These are phyloP conservation scores for Mechanitis messenoides DNA, from an alignment of 2,888 invertebrate species.

Conservation along the genomic window DNA sequence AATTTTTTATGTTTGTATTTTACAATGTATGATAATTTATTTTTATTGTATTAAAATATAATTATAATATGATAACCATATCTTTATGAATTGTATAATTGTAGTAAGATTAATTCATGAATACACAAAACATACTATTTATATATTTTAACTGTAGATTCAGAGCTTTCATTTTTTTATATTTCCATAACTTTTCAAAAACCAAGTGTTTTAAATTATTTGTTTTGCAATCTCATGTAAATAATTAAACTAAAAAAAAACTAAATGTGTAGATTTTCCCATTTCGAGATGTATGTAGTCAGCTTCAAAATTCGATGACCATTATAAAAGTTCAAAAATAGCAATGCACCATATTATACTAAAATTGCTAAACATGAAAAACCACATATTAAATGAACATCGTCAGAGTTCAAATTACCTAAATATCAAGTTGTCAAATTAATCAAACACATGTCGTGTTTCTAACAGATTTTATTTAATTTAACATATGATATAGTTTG, in stretches of 20 bases:
- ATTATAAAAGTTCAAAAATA: no score
- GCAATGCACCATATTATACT: no score
- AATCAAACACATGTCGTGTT: no score
- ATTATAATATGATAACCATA: neutral
- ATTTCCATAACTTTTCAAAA: no score
- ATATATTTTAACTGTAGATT: neutral
- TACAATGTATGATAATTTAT: slow-evolving; percentile 4
- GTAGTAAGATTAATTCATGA: slow-evolving; percentile 9
- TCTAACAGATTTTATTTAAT: no score
- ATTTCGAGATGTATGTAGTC: neutral
- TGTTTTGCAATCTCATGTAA: slow-evolving; percentile 7
- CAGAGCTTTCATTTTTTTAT: neutral
- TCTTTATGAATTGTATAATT: neutral
- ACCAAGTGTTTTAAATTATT: neutral
- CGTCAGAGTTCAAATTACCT: no score
- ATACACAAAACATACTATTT: slow-evolving; percentile 18
- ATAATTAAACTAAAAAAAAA: neutral
- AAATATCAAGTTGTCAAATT: no score
- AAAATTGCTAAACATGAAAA: no score
- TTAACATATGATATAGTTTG: no score
- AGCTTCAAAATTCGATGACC: no score
- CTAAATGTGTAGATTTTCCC: slow-evolving; percentile 14
- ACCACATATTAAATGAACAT: no score
- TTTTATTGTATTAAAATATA: neutral
- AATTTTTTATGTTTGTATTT: neutral